Conservation (phyloP, 2,113 vertebrate species). For the Oncorhynchus tshawytscha region DNA sequence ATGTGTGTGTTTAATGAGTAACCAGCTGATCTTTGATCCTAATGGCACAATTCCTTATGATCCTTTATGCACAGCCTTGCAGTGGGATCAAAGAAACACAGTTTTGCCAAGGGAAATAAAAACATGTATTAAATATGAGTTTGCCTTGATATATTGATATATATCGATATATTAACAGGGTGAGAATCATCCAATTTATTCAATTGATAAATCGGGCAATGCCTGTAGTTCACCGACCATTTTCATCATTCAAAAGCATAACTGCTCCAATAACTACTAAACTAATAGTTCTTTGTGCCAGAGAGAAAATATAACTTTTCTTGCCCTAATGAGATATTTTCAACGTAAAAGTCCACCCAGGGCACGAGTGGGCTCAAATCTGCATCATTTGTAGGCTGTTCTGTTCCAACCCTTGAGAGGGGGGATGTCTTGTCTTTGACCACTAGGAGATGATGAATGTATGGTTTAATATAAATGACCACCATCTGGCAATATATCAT, state of each 20-base stretch:
- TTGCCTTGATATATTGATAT: no score
- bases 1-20: conserved; percentile 60
- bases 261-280: conserved; percentile 42
- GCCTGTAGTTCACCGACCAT: conserved; percentile 55
- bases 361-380: conserved; percentile 27
- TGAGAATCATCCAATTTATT: conserved; percentile 72
- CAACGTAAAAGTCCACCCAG: conserved; percentile 52
- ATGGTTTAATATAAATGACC: conserved; percentile 15
- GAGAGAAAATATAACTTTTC: conserved; percentile 23
- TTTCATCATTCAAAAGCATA: conserved; percentile 57
- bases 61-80: conserved; percentile 76
- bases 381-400: conserved; percentile 35
- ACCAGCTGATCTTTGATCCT: conserved; percentile 72
- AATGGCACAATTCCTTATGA: conserved; percentile 78
- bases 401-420: background rate
- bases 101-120: conserved; percentile 68
- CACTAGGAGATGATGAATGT: conserved; percentile 9
- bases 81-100: conserved; percentile 73
- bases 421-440: conserved; percentile 6
- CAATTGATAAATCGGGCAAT: conserved; percentile 63
- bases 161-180: conserved; percentile 71
- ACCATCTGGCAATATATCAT: conserved; percentile 24
- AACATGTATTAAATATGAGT: conserved; percentile 74
- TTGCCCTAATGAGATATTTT: conserved; percentile 59
- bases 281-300: conserved; percentile 42